Evolutionary conservation across 2,888 invertebrate species (phyloP), one percentile per base, ranked within the genome.

Genomic region (Drosophila prostipennis): DNA sequence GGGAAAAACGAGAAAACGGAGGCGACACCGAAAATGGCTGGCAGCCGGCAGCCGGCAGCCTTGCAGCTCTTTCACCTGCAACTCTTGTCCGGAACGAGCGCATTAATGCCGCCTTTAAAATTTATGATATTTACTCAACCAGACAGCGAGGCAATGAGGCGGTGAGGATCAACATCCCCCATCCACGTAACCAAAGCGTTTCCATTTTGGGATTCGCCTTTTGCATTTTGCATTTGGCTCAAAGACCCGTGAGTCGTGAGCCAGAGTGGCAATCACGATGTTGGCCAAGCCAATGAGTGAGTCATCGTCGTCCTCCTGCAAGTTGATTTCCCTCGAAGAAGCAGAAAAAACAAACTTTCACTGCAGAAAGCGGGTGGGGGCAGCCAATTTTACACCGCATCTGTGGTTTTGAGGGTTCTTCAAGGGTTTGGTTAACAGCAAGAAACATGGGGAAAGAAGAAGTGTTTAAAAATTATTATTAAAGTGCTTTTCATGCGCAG

Each of bases 61-160:
- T 45, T 60, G 57, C 59, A 26, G 45, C 43, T 29, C 14, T 59
- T 56, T 26, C 26, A 55, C 49, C 61, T 73, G 69, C 74, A 51
- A 72, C 48, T 48, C 60, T 60, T 40, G 34, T 29, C 71, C 68
- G 68, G 59, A 77, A 76, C 81, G 76, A 70, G 74, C 70, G 72
- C 78, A 77, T 84, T 80, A 86, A 77, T 73, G 78, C 60, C 74
- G 79, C 67, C 74, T 90, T 81, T 89, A 89, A 88, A 87, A 89
- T 89, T 88, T 90, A 89, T 89, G 82, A 81, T 78, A 80, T 82
- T 80, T 82, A 83, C 89, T 82, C 80, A 78, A 71, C 73, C 79
- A 78, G 80, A 78, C 87, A 37, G 39, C 1, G 40, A 48, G 74
- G 52, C 70, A 61, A 52, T 68, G 61, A 78, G 65, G 42, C 72